phyloP scores from a whole-genome alignment of 2,797 vertebrate genomes.

The Pseudocheirus occidentalis region DNA sequence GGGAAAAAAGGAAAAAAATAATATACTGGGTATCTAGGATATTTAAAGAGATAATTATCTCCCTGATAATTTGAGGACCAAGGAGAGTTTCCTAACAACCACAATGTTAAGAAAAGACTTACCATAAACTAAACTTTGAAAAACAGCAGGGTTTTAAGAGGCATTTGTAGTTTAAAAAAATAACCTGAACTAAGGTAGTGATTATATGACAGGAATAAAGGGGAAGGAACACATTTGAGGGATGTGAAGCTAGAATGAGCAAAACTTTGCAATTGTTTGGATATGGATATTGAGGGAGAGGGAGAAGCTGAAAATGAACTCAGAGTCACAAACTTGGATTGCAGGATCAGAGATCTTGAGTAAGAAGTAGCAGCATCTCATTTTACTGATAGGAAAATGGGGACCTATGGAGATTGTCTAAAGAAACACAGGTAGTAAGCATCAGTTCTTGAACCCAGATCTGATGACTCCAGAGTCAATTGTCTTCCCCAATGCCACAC shows the following conservation, averaged over 20 bases:
- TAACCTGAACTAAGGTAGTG: background rate
- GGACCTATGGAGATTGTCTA: background rate
- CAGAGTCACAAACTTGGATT: background rate
- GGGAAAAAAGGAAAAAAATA: too few relatives aligned
- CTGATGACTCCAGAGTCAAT: background rate
- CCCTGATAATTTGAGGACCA: background rate
- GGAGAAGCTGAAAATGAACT: background rate
- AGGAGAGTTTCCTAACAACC: background rate
- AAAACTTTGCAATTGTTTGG: background rate
- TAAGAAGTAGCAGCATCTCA: background rate
- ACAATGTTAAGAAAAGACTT: background rate
- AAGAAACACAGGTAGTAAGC: background rate
- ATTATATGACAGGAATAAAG: background rate
- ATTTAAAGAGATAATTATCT: background rate
- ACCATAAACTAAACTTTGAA: background rate
- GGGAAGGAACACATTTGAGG: background rate
- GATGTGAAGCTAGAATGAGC: background rate
- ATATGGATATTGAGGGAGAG: background rate
- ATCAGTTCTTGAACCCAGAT: background rate
- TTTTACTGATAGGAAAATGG: background rate
- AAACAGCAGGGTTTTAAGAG: background rate
- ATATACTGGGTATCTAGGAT: background rate
- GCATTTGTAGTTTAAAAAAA: background rate
- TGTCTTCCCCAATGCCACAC: background rate
- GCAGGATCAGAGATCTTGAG: background rate